Conservation (phyloP, 2,888 invertebrate genomes). For the Agrypnus murinus region DNA sequence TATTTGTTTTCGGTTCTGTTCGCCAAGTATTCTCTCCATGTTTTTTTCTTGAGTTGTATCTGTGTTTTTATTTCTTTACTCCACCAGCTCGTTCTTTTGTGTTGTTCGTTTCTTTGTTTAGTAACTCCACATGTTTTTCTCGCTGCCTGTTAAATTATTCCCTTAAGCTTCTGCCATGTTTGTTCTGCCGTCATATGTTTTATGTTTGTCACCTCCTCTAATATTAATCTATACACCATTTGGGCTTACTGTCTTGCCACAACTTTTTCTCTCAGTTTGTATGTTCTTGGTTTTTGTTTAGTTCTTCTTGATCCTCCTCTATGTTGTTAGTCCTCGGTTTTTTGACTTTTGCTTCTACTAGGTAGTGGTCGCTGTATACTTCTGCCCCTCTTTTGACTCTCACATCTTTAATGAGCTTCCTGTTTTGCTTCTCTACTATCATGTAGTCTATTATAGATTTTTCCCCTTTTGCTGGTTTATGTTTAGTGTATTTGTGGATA, state of each 20-base stretch:
- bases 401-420: slow-evolving; percentile 6
- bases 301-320: slow-evolving; percentile 25
- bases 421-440: too few relatives aligned
- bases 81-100: slow-evolving; percentile 20
- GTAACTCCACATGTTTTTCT: slow-evolving; percentile 1
- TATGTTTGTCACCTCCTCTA: slow-evolving; percentile 16
- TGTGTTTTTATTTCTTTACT: slow-evolving; percentile 18
- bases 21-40: too few relatives aligned
- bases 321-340: neutral
- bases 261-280: slow-evolving; percentile 12
- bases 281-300: slow-evolving; percentile 12
- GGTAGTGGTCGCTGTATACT: slow-evolving; percentile 37
- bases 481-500: too few relatives aligned
- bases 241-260: neutral
- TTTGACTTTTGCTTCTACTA: slow-evolving; percentile 36
- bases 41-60: slow-evolving; percentile 22
- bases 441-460: too few relatives aligned
- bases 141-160: slow-evolving; percentile 19
- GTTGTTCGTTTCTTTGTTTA: slow-evolving; percentile 9
- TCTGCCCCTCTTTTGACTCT: slow-evolving; percentile 13
- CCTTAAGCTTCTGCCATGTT: slow-evolving; percentile 25
- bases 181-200: slow-evolving; percentile 8
- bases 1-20: too few relatives aligned
- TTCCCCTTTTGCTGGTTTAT: too few relatives aligned
- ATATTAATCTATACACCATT: slow-evolving; percentile 24